A percentile compares a stretch with the other conserved stretches of the same genome.
Evolutionary conservation across 92 coral and sea anemone genomes (phyloP).

Genomic region (Diadumene lineata): DNA sequence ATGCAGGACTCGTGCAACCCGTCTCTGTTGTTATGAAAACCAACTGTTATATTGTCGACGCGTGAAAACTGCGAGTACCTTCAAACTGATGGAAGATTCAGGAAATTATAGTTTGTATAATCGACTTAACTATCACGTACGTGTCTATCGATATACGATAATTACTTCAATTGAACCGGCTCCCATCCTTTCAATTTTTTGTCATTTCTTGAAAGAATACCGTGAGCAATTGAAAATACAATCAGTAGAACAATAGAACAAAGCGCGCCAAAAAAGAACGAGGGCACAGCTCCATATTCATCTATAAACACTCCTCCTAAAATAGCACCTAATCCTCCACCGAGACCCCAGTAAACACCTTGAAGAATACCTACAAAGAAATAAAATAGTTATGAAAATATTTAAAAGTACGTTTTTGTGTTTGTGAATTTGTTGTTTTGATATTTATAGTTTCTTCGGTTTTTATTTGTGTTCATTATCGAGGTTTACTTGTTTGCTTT

Average conservation of each 20-base stretch:
- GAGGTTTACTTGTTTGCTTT: too few species aligned
- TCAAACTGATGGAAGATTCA: too few species aligned
- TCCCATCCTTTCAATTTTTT: conserved; percentile 21
- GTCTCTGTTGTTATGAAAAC: too few species aligned
- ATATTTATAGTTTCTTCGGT: too few species aligned
- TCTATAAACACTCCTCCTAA: conserved; percentile 77
- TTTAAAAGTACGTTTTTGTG: not conserved
- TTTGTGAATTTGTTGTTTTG: too few species aligned
- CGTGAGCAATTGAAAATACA: conserved; percentile 44
- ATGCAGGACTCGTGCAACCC: too few species aligned
- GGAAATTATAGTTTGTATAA: too few species aligned
- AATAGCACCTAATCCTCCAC: conserved; percentile 92
- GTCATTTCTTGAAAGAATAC: conserved; percentile 17
- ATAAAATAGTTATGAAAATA: not conserved
- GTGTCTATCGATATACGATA: too few species aligned
- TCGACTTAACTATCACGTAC: too few species aligned
- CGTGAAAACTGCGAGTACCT: too few species aligned
- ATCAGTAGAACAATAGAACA: conserved; percentile 48
- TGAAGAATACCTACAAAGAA: conserved; percentile 69
- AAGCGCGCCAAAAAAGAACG: conserved; percentile 66
- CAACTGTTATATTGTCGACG: too few species aligned
- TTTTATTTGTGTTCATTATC: too few species aligned
- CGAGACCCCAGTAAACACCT: conserved; percentile 90
- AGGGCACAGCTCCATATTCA: conserved; percentile 70
- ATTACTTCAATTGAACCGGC: conserved; percentile 19